Evolutionary conservation across 2,113 vertebrate species (phyloP), one percentile per base, ranked within the genome.

Genomic region (Phaethon lepturus): DNA sequence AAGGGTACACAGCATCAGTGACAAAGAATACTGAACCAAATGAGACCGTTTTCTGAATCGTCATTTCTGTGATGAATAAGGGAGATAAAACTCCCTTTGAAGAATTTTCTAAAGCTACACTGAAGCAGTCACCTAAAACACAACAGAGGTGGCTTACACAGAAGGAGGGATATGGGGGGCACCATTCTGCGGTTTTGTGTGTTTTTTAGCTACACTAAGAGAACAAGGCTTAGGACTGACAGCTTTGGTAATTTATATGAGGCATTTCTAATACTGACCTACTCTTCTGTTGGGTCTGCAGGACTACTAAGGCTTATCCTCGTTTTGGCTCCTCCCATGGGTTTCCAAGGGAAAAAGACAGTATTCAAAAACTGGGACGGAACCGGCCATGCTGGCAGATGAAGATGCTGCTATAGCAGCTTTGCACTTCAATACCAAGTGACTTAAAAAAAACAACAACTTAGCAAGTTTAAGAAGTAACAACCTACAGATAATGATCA

Each of bases 1-100:
- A 80, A 81, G 52, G 80, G 35, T 75, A 47, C 35, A 8, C 10
- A 72, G 72, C 58, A 62, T 29, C 44, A 40, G 49, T 67, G 64
- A 72, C 3, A 7, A 58, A 1, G 3, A 83, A 31, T 28, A 72
- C 16, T 1, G 2, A 74, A 78, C 33, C 0, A 0, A 86, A 78
- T 0, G 1, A 76, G 80, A 58, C 7, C 1, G 1, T 44, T 56
- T 75, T 72, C 66, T 85, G 49, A 68, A 79, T 67, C 6, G 1
- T 53, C 33, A 23, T 84, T 87, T 86, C 71, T 73, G 28, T 31
- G n/a, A 88, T 47, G 68, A 90, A 44, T 45, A 76, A 53, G 11
- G 42, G 62, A 92, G 13, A 52, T 20, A 83, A 92, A 90, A 73
- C 12, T 66, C 53, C 50, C 58, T 76, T 62, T 31, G 67, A 91